phyloP scores from a whole-genome alignment of 2,113 vertebrate genomes.

The Gracilinanus agilis region DNA sequence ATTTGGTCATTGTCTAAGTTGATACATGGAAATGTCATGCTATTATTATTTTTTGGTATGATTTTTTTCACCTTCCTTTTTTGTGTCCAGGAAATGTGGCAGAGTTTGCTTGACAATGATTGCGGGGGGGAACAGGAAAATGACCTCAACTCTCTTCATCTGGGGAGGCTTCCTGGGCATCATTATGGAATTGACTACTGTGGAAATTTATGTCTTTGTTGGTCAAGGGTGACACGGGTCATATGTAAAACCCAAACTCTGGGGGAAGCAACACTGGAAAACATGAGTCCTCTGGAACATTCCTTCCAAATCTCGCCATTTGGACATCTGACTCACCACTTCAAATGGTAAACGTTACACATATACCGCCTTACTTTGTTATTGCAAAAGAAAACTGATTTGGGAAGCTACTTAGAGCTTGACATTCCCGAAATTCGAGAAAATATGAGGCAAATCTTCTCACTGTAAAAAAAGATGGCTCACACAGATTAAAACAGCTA shows the following conservation, averaged over 20 bases:
- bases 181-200: not conserved
- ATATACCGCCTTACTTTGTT: not conserved
- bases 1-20: not conserved
- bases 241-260: slow-evolving; percentile 6
- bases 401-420: not conserved
- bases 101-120: not conserved
- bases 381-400: slow-evolving; percentile 9
- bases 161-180: not conserved
- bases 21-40: not conserved
- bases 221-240: not conserved
- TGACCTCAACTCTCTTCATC: not conserved
- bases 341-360: not conserved
- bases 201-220: slow-evolving; percentile 23
- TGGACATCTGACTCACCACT: slow-evolving; percentile 21
- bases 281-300: not conserved
- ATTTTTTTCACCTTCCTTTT: not conserved
- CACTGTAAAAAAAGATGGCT: not conserved
- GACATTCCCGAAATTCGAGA: not conserved
- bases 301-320: not conserved
- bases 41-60: not conserved
- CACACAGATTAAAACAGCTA: not conserved
- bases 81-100: not conserved
- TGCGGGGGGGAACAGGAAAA: not conserved
- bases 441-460: slow-evolving; percentile 13
- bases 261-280: slow-evolving; percentile 20